Evolutionary conservation across 2,888 invertebrate genomes (phyloP).

Genomic region (Pristionchus maxplancki): DNA sequence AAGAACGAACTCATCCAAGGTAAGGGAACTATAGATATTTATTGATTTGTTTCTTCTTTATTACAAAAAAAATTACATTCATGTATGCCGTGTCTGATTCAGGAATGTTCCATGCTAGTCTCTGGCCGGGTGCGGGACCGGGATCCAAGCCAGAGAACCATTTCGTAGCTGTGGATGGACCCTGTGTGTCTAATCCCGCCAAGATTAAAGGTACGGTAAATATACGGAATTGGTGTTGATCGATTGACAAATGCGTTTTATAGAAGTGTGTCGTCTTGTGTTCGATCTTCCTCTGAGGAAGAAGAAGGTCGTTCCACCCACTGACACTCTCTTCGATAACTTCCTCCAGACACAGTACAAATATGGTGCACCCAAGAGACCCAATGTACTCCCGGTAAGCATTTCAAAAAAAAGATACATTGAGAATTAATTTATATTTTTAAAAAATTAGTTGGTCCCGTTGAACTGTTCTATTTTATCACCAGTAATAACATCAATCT

Average conservation of each 20-base stretch:
- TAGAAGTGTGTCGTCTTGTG: constrained; percentile 25
- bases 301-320: constrained; percentile 44
- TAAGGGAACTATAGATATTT: not conserved
- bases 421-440: not conserved
- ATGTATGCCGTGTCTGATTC: not conserved
- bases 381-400: not conserved
- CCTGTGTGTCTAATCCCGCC: not conserved
- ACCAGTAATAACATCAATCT: too few relatives aligned
- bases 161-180: constrained; percentile 43
- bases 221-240: too few relatives aligned
- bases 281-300: constrained; percentile 34
- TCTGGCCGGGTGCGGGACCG: constrained; percentile 50
- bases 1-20: constrained; percentile 80
- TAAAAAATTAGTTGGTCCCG: too few relatives aligned
- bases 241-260: not conserved
- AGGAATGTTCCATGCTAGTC: constrained; percentile 17
- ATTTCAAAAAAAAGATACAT: too few relatives aligned
- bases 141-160: constrained; percentile 34
- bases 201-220: constrained; percentile 28
- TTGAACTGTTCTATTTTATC: too few relatives aligned
- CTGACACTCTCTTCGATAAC: not conserved
- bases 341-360: constrained; percentile 18
- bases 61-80: too few relatives aligned
- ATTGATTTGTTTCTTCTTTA: not conserved
- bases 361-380: not conserved